These are phyloP conservation scores for Martes martes DNA, from an alignment of 2,113 vertebrate species.

Conservation along the genomic window DNA sequence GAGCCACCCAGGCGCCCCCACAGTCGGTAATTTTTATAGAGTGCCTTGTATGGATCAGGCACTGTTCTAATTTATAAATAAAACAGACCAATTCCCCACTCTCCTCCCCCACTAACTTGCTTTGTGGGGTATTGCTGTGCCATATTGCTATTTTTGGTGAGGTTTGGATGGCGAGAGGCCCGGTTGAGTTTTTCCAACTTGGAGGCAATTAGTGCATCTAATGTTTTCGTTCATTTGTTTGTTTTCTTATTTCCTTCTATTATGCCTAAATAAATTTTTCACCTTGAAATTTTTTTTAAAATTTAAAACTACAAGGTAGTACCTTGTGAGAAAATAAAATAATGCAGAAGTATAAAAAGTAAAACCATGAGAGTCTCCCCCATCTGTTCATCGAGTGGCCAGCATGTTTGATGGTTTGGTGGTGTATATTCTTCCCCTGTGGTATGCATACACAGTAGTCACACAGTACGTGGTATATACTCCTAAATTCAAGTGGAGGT, in stretches of 20 bases:
- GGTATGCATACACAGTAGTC: background rate
- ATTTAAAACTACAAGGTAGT: background rate
- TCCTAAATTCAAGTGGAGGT: background rate
- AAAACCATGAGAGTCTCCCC: background rate
- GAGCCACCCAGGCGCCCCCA: background rate
- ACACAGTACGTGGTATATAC: background rate
- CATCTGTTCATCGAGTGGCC: background rate
- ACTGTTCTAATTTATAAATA: conserved; percentile 3
- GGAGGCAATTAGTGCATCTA: background rate
- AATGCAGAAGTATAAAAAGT: background rate
- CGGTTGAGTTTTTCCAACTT: background rate
- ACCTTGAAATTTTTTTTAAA: background rate
- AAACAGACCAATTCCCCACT: background rate
- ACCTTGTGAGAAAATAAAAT: background rate
- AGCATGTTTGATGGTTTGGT: background rate
- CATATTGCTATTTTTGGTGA: background rate
- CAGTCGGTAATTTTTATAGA: background rate
- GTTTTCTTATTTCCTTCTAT: background rate
- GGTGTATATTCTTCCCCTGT: background rate
- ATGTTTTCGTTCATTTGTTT: background rate
- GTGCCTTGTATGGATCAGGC: background rate
- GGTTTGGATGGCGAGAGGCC: background rate
- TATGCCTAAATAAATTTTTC: background rate
- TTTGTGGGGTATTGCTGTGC: background rate
- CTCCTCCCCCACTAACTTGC: background rate